A percentile compares a stretch with the other conserved stretches of the same genome.
Conservation (phyloP, 2,797 vertebrate genomes). For the Cottoperca gobio region DNA sequence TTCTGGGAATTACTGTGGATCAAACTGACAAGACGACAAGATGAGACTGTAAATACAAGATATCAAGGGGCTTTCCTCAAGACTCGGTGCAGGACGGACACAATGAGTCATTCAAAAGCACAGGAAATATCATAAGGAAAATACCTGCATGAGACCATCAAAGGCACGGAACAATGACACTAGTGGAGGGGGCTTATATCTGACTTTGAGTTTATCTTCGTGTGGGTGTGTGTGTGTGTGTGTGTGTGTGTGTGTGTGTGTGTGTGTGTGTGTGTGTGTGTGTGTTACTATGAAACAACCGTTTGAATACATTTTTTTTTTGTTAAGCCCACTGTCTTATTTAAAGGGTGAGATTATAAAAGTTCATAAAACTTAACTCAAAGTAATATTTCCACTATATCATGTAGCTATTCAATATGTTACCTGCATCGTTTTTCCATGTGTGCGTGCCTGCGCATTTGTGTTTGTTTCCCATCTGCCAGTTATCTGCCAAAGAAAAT, state of each 20-base stretch:
- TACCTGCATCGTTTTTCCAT: neutral
- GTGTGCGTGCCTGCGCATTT: neutral
- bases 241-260: conserved; percentile 3
- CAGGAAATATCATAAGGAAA: conserved; percentile 65
- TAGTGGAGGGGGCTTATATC: neutral
- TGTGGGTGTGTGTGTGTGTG: conserved; percentile 12
- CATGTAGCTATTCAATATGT: neutral
- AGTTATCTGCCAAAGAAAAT: conserved; percentile 38
- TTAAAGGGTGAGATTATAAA: neutral
- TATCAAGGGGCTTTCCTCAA: conserved; percentile 17
- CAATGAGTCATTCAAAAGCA: conserved; percentile 54
- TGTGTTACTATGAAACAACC: no score
- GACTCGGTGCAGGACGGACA: conserved; percentile 12
- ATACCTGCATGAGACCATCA: conserved; percentile 72
- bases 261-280: conserved; percentile 3
- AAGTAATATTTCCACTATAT: neutral
- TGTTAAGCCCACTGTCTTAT: neutral
- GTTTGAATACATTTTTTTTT: no score
- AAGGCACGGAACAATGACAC: conserved; percentile 46
- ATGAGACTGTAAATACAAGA: conserved; percentile 43
- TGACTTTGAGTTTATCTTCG: conserved; percentile 11
- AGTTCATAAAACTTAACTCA: neutral
- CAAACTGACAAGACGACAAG: neutral
- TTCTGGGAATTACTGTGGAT: conserved; percentile 24
- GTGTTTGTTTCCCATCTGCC: conserved; percentile 41